Percentiles rank a stretch among this genome's conserved stretches.
phyloP scores from a whole-genome alignment of 2,888 invertebrate genomes.

The Eristalinus sepulchralis region DNA sequence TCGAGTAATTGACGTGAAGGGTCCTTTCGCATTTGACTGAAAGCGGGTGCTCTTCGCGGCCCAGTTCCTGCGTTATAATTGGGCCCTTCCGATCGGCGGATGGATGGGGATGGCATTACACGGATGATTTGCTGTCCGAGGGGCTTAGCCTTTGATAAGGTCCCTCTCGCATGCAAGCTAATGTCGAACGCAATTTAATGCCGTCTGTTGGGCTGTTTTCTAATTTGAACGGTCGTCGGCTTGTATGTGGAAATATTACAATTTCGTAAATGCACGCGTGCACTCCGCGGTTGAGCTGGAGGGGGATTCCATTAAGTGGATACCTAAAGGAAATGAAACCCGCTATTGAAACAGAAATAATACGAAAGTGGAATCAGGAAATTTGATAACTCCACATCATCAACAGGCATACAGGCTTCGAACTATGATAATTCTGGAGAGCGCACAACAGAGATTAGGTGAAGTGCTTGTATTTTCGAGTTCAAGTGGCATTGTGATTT shows the following conservation, averaged over 20 bases:
- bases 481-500: too few species aligned
- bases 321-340: too few species aligned
- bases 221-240: not conserved
- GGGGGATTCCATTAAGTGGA: too few species aligned
- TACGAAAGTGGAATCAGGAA: too few species aligned
- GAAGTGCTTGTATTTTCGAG: too few species aligned
- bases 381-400: too few species aligned
- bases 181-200: not conserved
- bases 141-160: not conserved
- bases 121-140: not conserved
- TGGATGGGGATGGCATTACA: not conserved
- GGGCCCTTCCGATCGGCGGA: not conserved
- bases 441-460: too few species aligned
- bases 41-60: not conserved
- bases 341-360: too few species aligned
- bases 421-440: too few species aligned
- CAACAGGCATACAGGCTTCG: too few species aligned
- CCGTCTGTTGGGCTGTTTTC: not conserved
- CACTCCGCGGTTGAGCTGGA: too few species aligned
- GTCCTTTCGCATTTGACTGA: not conserved
- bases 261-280: not conserved
- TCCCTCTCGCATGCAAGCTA: not conserved
- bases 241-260: not conserved
- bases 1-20: conserved; percentile 16
- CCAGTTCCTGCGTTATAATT: not conserved